phyloP scores from a whole-genome alignment of 2,113 vertebrate genomes.

The Clarias batrachus region DNA sequence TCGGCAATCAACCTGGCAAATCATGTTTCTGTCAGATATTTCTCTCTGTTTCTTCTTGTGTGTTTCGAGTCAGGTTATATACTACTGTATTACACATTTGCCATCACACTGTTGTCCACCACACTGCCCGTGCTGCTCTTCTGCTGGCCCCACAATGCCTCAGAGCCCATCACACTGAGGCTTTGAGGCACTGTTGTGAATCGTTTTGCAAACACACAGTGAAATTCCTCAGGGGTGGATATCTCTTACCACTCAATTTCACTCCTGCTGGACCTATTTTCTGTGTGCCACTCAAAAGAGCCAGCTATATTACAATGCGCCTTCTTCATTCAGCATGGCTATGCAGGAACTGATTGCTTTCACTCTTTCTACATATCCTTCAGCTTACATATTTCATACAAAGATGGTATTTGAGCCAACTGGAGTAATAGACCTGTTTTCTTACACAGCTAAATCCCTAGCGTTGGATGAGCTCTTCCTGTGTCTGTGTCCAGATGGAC shows the following conservation, averaged over 20 bases:
- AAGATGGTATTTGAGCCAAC: conserved; percentile 4
- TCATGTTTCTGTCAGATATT: conserved; percentile 45
- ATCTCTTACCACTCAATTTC: conserved; percentile 44
- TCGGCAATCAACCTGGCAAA: conserved; percentile 58
- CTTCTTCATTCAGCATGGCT: conserved; percentile 36
- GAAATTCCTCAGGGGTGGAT: conserved; percentile 45
- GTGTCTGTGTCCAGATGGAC: not conserved
- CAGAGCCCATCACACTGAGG: conserved; percentile 36
- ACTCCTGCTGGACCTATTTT: conserved; percentile 51
- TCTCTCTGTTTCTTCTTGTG: not conserved
- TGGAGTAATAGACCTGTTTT: conserved; percentile 25
- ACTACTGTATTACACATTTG: not conserved
- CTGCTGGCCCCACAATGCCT: conserved; percentile 24
- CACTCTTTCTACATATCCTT: conserved; percentile 24
- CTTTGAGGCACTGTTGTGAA: conserved; percentile 51
- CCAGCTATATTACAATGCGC: conserved; percentile 52
- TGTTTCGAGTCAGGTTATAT: not conserved
- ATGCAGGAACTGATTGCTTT: conserved; percentile 45
- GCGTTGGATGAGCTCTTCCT: not conserved
- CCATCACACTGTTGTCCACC: conserved; percentile 5
- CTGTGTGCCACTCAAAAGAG: conserved; percentile 52
- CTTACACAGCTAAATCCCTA: conserved; percentile 8
- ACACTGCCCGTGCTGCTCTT: not conserved
- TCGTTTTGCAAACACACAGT: conserved; percentile 49
- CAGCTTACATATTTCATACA: conserved; percentile 36